A percentile compares a stretch with the other conserved stretches of the same genome.
These are phyloP conservation scores for Tetragnatha versicolor DNA, from an alignment of 1,140 invertebrate genomes.

Conservation along the genomic window DNA sequence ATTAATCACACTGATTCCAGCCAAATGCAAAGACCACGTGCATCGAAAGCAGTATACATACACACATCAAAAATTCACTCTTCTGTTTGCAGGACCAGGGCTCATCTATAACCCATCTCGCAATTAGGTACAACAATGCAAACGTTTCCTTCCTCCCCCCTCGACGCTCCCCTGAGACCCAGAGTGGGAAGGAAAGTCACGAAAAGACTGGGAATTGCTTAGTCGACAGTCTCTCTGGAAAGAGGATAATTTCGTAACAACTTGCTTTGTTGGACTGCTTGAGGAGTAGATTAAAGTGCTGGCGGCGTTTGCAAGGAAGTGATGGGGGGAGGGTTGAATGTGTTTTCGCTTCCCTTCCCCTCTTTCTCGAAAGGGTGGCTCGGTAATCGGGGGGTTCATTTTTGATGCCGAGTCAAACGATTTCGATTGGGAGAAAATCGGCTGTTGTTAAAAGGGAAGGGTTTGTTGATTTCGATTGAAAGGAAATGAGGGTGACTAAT, in stretches of 20 bases:
- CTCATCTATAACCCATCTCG: not conserved
- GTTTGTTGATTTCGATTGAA: no score
- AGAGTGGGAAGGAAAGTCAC: not conserved
- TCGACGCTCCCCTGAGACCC: not conserved
- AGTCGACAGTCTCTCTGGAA: not conserved
- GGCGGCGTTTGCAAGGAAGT: no score
- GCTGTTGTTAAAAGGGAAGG: no score
- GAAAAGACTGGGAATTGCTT: not conserved
- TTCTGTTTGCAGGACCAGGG: no score
- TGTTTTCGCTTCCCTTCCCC: not conserved
- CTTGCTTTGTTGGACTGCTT: not conserved
- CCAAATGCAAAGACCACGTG: not conserved
- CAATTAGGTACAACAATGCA: not conserved
- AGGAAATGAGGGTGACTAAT: no score
- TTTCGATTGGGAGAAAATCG: not conserved
- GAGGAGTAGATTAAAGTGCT: not conserved
- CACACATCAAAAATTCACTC: not conserved
- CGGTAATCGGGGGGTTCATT: not conserved
- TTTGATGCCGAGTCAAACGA: not conserved
- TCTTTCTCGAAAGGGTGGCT: not conserved
- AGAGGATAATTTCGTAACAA: not conserved
- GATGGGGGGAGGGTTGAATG: no score
- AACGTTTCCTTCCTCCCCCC: not conserved
- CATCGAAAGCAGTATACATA: not conserved
- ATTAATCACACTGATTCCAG: not conserved